Evolutionary conservation across 2,888 invertebrate species (phyloP), one percentile per base, ranked within the genome.

Genomic region (Villa cingulata): DNA sequence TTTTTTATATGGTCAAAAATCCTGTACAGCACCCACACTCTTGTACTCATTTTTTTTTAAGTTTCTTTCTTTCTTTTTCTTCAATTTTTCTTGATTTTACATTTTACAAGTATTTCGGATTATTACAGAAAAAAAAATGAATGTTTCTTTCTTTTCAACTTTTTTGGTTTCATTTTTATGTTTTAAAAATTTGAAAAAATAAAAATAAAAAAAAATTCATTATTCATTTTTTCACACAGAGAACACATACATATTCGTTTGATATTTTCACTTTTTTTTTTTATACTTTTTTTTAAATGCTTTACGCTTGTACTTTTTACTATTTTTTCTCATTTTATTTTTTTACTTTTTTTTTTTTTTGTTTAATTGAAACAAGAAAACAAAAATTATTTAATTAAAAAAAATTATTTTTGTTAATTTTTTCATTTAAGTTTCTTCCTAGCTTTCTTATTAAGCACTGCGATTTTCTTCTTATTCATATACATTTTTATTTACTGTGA

Each of bases 1-100:
- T n/a, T n/a, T n/a, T 44, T 37, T 23, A 37, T n/a, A 56, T 58
- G 57, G 57, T 58, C 57, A 58, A 58, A 58, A 56, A 58, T 58
- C 56, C 57, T 58, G 57, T 57, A 52, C 52, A 49, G 44, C 52
- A 51, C 53, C 56, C 53, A 52, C 54, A 56, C 55, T 55, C 53
- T 50, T 41, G 43, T 37, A 46, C 38, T 50, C 45, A 40, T 45
- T 41, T 40, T 45, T 15, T 48, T 23, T 23, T 6, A 43, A 34
- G 46, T 48, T 43, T 51, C 48, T 44, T 41, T 51, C 37, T 48
- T 45, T 49, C 38, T 47, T 45, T 49, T 51, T 49, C 27, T 27
- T 27, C n/a, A n/a, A n/a, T n/a, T n/a, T n/a, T n/a, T n/a, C n/a
- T n/a, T n/a, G n/a, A n/a, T n/a, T n/a, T n/a, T n/a, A n/a, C n/a